These are phyloP conservation scores for Ectropis grisescens DNA, from an alignment of 1,140 invertebrate species.

Conservation along the genomic window DNA sequence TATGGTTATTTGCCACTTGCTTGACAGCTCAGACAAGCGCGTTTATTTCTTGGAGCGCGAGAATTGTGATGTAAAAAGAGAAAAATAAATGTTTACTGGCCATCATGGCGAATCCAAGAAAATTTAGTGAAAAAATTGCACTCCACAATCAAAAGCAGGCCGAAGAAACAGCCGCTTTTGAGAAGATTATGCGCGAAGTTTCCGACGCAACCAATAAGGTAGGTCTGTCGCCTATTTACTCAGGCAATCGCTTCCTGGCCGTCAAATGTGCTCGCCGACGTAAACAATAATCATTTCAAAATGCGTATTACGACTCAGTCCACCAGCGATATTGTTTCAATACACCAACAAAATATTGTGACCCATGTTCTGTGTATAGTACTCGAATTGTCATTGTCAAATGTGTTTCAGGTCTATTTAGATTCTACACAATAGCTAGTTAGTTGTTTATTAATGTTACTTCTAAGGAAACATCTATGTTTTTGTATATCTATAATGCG, in stretches of 20 bases:
- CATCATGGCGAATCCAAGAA: constrained; percentile 91
- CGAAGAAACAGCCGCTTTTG: constrained; percentile 95
- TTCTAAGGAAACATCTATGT: neutral
- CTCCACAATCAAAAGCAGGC: constrained; percentile 97
- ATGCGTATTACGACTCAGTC: constrained; percentile 55
- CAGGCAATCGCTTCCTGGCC: constrained; percentile 66
- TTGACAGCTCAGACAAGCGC: constrained; percentile 60
- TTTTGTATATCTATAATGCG: constrained; percentile 4
- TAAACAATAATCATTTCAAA: constrained; percentile 68
- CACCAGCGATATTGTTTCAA: constrained; percentile 21
- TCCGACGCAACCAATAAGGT: constrained; percentile 83
- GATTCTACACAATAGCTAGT: constrained; percentile 17
- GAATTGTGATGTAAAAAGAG: constrained; percentile 69
- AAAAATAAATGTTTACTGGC: constrained; percentile 64
- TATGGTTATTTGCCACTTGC: too few relatives aligned
- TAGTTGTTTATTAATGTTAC: neutral
- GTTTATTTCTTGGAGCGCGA: constrained; percentile 59
- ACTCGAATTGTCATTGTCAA: constrained; percentile 41
- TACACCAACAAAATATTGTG: constrained; percentile 16
- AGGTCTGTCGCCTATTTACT: constrained; percentile 70
- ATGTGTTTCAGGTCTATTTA: constrained; percentile 8
- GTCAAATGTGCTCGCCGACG: constrained; percentile 67
- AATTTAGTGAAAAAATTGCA: constrained; percentile 99
- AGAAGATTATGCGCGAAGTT: constrained; percentile 96
- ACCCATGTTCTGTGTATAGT: constrained; percentile 20